These are phyloP conservation scores for Chrysochloris asiatica DNA, from an alignment of 2,113 vertebrate genomes.

Conservation along the genomic window DNA sequence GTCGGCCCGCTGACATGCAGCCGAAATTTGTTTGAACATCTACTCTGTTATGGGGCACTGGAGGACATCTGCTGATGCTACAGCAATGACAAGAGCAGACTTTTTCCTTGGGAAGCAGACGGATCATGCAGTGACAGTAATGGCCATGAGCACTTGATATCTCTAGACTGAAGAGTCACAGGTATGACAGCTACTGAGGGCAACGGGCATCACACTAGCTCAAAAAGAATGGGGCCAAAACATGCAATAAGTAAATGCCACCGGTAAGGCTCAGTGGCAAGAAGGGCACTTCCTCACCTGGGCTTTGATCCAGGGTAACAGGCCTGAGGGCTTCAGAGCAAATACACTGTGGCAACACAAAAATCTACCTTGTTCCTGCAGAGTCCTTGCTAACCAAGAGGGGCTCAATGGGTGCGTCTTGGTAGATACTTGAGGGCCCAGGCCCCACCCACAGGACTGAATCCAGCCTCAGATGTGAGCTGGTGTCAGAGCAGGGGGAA, in stretches of 20 bases:
- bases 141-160: not conserved
- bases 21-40: not conserved
- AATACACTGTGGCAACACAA: too few species aligned
- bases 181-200: not conserved
- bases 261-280: not conserved
- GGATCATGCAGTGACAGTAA: too few species aligned
- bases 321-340: too few species aligned
- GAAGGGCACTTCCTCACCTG: not conserved
- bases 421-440: not conserved
- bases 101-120: too few species aligned
- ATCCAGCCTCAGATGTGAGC: not conserved
- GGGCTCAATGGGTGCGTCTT: too few species aligned
- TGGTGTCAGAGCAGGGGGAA: too few species aligned
- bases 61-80: fast-evolving
- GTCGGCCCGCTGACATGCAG: not conserved
- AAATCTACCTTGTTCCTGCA: too few species aligned
- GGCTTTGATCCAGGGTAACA: not conserved
- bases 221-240: not conserved
- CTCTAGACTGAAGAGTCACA: not conserved
- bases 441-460: not conserved
- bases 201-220: not conserved
- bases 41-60: not conserved
- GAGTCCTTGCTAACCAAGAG: not conserved
- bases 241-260: not conserved
- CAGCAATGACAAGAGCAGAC: not conserved